A percentile compares a stretch with the other conserved stretches of the same genome.
Evolutionary conservation across 2,113 vertebrate genomes (phyloP).

Genomic region (Alligator mississippiensis): DNA sequence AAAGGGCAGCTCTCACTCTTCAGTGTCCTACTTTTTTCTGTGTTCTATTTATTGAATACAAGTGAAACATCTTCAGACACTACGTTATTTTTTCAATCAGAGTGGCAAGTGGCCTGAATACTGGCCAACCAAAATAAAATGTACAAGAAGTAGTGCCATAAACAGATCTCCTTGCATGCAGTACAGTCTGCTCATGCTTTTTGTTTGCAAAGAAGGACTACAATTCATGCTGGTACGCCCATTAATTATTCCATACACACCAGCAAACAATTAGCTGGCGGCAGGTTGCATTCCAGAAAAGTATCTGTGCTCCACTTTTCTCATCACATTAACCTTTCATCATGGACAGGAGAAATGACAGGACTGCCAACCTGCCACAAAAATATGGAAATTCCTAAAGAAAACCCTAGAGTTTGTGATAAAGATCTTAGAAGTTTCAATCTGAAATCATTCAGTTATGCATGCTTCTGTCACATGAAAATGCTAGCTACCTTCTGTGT

Average conservation of each 20-base stretch:
- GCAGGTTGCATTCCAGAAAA: background rate
- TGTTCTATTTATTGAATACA: accelerated
- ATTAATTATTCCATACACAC: background rate
- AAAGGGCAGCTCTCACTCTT: no score
- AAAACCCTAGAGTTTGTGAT: background rate
- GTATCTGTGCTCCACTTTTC: background rate
- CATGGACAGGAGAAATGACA: background rate
- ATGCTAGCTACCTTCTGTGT: background rate
- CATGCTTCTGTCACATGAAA: background rate
- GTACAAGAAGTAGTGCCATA: background rate
- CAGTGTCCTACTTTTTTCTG: no score
- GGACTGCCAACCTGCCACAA: background rate
- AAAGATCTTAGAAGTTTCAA: background rate
- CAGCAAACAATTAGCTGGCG: background rate
- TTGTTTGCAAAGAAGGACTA: background rate
- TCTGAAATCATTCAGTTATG: background rate
- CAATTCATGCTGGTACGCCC: background rate
- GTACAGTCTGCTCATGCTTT: background rate
- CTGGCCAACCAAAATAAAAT: background rate
- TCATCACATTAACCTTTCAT: background rate
- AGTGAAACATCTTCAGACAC: accelerated
- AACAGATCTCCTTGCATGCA: background rate
- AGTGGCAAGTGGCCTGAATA: background rate
- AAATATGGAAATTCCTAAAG: background rate
- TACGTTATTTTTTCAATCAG: accelerated